Evolutionary conservation across 1,140 invertebrate species (phyloP).

Genomic region (Acromyrmex charruanus): DNA sequence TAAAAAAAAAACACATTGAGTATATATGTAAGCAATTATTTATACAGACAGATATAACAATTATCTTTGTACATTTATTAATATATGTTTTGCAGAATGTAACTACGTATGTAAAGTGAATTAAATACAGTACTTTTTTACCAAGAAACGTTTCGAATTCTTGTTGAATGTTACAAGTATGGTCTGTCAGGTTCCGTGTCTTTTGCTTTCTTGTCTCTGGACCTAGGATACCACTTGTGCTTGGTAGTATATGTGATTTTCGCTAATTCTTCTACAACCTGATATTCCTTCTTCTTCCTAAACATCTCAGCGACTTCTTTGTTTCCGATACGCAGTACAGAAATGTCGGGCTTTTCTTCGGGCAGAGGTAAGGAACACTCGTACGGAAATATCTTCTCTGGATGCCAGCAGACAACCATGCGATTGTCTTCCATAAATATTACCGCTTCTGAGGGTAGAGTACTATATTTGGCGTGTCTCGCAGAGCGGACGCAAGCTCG

Average conservation of each 20-base stretch:
- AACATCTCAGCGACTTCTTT: conserved; percentile 89
- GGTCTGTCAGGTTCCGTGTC: conserved; percentile 90
- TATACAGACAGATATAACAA: conserved; percentile 5
- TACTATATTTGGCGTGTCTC: conserved; percentile 70
- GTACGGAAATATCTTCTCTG: conserved; percentile 93
- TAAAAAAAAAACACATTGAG: not conserved
- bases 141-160: not conserved
- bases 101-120: not conserved
- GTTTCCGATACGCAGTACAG: conserved; percentile 89
- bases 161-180: conserved; percentile 88
- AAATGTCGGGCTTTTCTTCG: conserved; percentile 78
- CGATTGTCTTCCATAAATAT: conserved; percentile 91
- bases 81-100: not conserved
- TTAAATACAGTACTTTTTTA: not conserved
- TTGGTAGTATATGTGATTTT: conserved; percentile 93
- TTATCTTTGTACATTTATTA: conserved; percentile 16
- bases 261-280: conserved; percentile 90
- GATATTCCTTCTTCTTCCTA: conserved; percentile 88
- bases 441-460: conserved; percentile 86
- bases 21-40: conserved; percentile 20
- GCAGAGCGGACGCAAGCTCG: not conserved
- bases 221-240: conserved; percentile 92
- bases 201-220: conserved; percentile 89
- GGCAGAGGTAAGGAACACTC: conserved; percentile 93
- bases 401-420: conserved; percentile 95